A percentile compares a stretch with the other conserved stretches of the same genome.
phyloP scores from a whole-genome alignment of 2,888 invertebrate genomes.

The Leucozona laternaria region DNA sequence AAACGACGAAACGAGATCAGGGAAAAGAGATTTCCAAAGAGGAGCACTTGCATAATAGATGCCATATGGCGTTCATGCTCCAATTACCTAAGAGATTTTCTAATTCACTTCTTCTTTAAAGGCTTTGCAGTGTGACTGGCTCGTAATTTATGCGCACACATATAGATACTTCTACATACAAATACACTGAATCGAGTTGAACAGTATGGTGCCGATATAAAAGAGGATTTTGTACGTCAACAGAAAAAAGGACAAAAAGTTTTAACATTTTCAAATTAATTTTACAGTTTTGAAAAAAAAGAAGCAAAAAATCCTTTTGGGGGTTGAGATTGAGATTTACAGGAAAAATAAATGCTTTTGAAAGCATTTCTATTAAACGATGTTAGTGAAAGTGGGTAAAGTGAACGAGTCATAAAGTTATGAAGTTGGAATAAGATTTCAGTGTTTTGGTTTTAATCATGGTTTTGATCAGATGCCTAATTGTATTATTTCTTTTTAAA shows the following conservation, averaged over 20 bases:
- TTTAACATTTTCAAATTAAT: slow-evolving; percentile 53
- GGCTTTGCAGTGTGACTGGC: slow-evolving; percentile 44
- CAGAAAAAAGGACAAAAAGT: slow-evolving; percentile 9
- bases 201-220: slow-evolving; percentile 30
- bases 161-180: background rate
- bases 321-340: background rate
- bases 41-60: slow-evolving; percentile 66
- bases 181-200: slow-evolving; percentile 9
- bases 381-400: slow-evolving; percentile 5
- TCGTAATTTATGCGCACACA: slow-evolving; percentile 66
- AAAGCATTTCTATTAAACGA: slow-evolving; percentile 5
- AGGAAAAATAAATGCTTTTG: slow-evolving; percentile 10
- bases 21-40: slow-evolving; percentile 36
- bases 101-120: slow-evolving; percentile 62
- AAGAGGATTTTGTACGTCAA: slow-evolving; percentile 29
- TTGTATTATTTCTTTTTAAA: too few relatives aligned
- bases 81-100: slow-evolving; percentile 73
- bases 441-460: background rate
- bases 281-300: slow-evolving; percentile 28
- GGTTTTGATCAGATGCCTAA: background rate
- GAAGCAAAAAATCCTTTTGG: background rate
- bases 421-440: background rate
- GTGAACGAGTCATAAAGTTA: background rate
- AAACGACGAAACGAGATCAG: slow-evolving; percentile 34
- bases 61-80: slow-evolving; percentile 73